A percentile compares a stretch with the other conserved stretches of the same genome.
These are phyloP conservation scores for Calliphora vicina DNA, from an alignment of 1,140 invertebrate species.

Conservation along the genomic window DNA sequence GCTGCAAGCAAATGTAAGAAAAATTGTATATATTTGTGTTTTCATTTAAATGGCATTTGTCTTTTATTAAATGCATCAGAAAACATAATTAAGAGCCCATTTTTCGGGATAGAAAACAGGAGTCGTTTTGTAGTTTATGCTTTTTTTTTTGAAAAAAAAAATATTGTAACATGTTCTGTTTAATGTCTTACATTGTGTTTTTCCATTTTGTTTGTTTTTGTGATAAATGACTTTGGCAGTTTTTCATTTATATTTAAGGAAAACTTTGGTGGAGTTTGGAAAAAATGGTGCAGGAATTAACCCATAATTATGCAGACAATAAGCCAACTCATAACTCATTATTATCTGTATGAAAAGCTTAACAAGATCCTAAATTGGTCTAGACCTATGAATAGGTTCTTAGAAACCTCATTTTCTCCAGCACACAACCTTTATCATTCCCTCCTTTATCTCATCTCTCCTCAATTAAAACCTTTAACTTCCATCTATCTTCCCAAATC, in stretches of 20 bases:
- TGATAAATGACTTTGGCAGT: constrained; percentile 15
- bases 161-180: neutral
- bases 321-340: no score
- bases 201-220: neutral
- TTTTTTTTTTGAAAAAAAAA: neutral
- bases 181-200: constrained; percentile 11
- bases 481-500: no score
- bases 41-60: constrained; percentile 24
- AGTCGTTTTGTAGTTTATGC: neutral
- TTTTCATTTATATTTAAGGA: neutral
- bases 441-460: no score
- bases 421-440: no score
- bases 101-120: neutral
- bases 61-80: constrained; percentile 24
- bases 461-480: no score
- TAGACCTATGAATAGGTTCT: no score
- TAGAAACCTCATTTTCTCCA: no score
- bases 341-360: no score
- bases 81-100: constrained; percentile 13
- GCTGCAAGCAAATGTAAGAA: neutral
- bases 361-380: no score
- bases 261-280: neutral
- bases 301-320: neutral
- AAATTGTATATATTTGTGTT: neutral
- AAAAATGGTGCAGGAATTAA: neutral